Conservation (phyloP, 2,797 vertebrate species). For the Eidolon dupreanum region DNA sequence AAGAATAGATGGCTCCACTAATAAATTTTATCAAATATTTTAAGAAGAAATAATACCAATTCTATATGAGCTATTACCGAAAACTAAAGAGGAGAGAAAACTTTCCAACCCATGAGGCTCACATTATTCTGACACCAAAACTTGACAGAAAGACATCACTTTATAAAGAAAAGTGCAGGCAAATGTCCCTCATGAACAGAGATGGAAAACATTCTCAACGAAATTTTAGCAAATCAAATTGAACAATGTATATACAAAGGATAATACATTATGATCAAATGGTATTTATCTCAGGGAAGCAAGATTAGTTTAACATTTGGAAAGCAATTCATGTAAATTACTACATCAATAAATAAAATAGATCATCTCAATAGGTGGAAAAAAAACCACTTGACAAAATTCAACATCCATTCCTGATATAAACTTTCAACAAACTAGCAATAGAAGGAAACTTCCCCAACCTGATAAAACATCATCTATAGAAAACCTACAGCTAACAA, state of each 20-base stretch:
- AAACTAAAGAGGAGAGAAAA: background rate
- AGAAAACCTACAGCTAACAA: background rate
- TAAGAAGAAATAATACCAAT: background rate
- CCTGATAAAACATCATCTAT: background rate
- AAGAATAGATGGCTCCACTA: background rate
- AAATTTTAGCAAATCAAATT: background rate
- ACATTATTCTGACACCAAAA: background rate
- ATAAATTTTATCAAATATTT: background rate
- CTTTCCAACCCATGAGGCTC: background rate
- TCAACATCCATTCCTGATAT: background rate
- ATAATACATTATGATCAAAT: background rate
- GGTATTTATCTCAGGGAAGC: background rate
- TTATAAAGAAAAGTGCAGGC: background rate
- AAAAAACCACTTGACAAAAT: background rate
- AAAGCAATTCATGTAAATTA: background rate
- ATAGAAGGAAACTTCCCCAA: background rate
- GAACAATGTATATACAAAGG: background rate
- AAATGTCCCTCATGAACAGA: background rate
- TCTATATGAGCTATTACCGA: background rate
- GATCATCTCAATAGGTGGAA: background rate
- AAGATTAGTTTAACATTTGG: background rate
- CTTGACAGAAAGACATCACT: background rate
- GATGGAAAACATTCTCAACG: background rate
- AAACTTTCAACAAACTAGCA: background rate
- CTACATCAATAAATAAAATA: background rate